Evolutionary conservation across 2,113 vertebrate species (phyloP).

Genomic region (Elachura formosa): DNA sequence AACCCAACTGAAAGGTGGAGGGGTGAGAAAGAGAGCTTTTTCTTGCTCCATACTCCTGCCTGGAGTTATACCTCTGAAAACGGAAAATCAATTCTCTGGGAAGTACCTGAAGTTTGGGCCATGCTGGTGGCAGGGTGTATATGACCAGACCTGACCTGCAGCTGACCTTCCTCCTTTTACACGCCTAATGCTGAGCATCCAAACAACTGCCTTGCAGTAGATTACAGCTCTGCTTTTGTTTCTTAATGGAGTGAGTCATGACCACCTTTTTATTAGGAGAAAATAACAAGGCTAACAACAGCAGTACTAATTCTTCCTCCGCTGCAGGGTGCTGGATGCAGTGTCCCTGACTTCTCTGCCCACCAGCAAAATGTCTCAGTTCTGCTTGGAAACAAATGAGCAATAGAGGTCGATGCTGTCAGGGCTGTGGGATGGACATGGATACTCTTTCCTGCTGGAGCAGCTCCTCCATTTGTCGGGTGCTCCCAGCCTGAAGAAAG

Average conservation of each 20-base stretch:
- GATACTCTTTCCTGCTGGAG: neutral
- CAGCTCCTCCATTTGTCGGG: neutral
- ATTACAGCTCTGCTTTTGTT: constrained; percentile 56
- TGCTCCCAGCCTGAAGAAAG: neutral
- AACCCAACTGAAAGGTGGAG: neutral
- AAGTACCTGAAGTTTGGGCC: neutral
- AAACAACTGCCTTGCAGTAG: constrained; percentile 38
- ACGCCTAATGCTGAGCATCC: constrained; percentile 13
- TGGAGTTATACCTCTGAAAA: neutral
- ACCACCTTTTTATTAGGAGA: constrained; percentile 59
- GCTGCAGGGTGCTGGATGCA: constrained; percentile 10
- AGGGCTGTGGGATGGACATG: neutral
- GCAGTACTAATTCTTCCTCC: constrained; percentile 2
- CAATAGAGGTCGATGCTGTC: neutral
- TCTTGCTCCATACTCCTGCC: neutral
- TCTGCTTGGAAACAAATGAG: neutral
- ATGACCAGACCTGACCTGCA: neutral
- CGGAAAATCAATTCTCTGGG: neutral
- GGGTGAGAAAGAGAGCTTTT: neutral
- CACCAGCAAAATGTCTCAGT: neutral
- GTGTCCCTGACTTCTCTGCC: constrained; percentile 32
- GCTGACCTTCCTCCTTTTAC: constrained; percentile 49
- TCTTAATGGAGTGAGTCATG: constrained; percentile 57
- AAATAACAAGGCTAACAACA: constrained; percentile 34
- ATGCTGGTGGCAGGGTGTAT: neutral